Conservation (phyloP, 2,888 invertebrate species). For the Mimas tiliae region DNA sequence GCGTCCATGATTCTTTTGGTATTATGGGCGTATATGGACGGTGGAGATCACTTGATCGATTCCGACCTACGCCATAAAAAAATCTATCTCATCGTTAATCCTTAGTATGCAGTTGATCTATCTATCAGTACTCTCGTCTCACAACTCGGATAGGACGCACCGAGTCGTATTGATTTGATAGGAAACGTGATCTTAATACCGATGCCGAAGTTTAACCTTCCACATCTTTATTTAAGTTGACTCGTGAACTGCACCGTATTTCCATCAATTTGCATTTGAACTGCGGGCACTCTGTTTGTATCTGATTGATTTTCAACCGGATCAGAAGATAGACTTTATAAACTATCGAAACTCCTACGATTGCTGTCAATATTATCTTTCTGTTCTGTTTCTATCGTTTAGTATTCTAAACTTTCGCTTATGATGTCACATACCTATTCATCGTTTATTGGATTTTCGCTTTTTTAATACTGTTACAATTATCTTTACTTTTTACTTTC, state of each 20-base stretch:
- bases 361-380: background rate
- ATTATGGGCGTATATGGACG: no score
- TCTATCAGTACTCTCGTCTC: no score
- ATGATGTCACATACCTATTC: no score
- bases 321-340: background rate
- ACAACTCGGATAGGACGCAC: background rate
- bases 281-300: conserved; percentile 14
- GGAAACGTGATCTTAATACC: conserved; percentile 15
- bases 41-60: no score
- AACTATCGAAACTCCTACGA: background rate
- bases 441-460: no score
- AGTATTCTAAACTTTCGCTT: no score
- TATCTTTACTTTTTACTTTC: no score
- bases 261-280: conserved; percentile 9
- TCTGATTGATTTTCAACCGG: conserved; percentile 17
- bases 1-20: no score
- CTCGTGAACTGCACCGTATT: conserved; percentile 3
- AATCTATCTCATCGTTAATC: no score
- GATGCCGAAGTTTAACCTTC: background rate
- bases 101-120: no score
- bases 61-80: no score
- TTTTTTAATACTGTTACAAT: no score
- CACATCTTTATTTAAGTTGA: conserved; percentile 15
- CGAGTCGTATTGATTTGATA: conserved; percentile 17
- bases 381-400: background rate